Evolutionary conservation across 2,113 vertebrate genomes (phyloP).

Genomic region (Heptranchias perlo): DNA sequence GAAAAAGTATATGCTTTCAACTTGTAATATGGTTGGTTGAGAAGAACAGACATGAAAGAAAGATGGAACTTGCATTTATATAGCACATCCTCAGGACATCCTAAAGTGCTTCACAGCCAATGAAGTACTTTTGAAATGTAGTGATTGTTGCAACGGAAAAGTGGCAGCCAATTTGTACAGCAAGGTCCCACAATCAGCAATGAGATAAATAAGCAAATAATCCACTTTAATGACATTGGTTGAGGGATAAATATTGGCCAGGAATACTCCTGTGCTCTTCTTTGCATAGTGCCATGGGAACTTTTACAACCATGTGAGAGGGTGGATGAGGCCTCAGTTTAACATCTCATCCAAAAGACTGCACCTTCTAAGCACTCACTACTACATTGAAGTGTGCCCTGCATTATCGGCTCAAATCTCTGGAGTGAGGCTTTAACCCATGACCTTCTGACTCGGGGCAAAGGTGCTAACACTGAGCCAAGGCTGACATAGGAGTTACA

Average conservation of each 20-base stretch:
- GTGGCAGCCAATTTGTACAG: background rate
- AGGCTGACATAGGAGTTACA: background rate
- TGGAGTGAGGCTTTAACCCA: too few species aligned
- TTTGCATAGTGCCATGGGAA: background rate
- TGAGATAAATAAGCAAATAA: background rate
- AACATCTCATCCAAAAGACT: background rate
- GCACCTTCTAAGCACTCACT: background rate
- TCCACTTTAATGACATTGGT: background rate
- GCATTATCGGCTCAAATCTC: background rate
- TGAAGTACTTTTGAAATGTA: background rate
- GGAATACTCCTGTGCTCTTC: background rate
- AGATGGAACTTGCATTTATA: background rate
- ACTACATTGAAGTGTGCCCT: background rate
- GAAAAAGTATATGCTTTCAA: background rate
- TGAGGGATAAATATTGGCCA: background rate
- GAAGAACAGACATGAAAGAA: background rate
- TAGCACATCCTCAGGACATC: background rate
- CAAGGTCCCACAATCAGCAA: background rate
- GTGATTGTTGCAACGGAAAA: background rate
- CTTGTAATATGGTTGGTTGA: background rate
- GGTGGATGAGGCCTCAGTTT: background rate
- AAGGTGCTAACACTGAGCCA: background rate
- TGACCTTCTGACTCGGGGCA: background rate
- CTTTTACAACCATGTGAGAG: background rate
- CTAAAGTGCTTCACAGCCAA: background rate